phyloP scores from a whole-genome alignment of 2,113 vertebrate species.

The Sinocyclocheilus maitianheensis region DNA sequence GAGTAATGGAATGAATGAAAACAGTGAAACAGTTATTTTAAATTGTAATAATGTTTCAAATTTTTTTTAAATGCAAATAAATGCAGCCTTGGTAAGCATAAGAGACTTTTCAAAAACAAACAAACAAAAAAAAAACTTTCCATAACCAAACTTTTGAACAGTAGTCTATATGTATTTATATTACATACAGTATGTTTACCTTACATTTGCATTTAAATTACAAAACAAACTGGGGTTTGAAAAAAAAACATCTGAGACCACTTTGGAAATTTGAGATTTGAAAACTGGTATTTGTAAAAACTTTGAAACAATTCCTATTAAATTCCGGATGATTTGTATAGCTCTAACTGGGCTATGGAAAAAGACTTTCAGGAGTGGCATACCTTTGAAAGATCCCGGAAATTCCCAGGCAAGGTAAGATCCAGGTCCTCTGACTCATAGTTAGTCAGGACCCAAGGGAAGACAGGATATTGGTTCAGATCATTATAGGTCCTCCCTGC shows the following conservation, averaged over 20 bases:
- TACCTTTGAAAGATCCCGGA: slow-evolving; percentile 99
- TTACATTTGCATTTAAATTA: too few relatives aligned
- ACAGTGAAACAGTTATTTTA: too few relatives aligned
- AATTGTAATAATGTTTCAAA: too few relatives aligned
- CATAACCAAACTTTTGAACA: too few relatives aligned
- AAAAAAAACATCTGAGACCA: background rate
- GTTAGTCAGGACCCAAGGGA: slow-evolving; percentile 98
- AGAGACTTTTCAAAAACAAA: too few relatives aligned
- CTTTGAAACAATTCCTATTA: background rate
- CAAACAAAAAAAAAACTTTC: too few relatives aligned
- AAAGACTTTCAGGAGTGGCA: background rate
- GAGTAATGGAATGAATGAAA: too few relatives aligned
- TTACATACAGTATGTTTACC: too few relatives aligned
- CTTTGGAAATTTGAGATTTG: too few relatives aligned
- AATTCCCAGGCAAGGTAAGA: slow-evolving; percentile 95
- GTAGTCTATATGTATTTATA: too few relatives aligned
- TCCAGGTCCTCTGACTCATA: slow-evolving; percentile 97
- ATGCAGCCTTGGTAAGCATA: too few relatives aligned
- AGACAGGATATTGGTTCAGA: slow-evolving; percentile 95
- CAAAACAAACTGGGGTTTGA: background rate
- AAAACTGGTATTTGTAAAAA: background rate
- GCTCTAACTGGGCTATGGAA: background rate
- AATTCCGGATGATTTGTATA: background rate
- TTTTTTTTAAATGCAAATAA: too few relatives aligned
- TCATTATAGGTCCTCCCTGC: slow-evolving; percentile 96